Percentiles rank a stretch among this genome's conserved stretches.
These are phyloP conservation scores for Oncorhynchus gorbuscha DNA, from an alignment of 2,113 vertebrate species.

Conservation along the genomic window DNA sequence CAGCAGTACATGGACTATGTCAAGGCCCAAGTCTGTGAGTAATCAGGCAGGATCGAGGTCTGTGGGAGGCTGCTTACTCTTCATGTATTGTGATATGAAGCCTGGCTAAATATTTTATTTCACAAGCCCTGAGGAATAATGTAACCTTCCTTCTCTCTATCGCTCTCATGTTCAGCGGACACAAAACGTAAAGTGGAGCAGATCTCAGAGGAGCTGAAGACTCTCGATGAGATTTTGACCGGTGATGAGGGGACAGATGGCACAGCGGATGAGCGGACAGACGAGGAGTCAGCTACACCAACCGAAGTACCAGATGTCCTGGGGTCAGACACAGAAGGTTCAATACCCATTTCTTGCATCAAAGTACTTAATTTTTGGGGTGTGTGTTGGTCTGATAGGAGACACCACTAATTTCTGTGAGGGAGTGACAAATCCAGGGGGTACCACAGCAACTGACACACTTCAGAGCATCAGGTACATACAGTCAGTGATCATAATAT, in stretches of 20 bases:
- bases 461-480: conserved; percentile 51
- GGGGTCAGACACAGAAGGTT: conserved; percentile 46
- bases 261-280: no score
- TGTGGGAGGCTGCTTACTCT: background rate
- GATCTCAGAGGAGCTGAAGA: conserved; percentile 82
- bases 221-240: conserved; percentile 77
- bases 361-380: background rate
- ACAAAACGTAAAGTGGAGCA: conserved; percentile 87
- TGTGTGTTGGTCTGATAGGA: background rate
- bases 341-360: no score
- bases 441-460: conserved; percentile 25
- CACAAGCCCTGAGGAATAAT: background rate
- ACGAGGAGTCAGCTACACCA: background rate
- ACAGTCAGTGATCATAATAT: background rate
- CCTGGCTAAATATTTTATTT: background rate
- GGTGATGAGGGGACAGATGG: conserved; percentile 50
- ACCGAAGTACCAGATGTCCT: background rate
- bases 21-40: conserved; percentile 90
- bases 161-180: conserved; percentile 65
- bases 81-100: background rate
- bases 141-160: background rate
- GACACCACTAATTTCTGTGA: conserved; percentile 66
- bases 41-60: background rate
- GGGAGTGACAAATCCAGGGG: conserved; percentile 55
- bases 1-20: conserved; percentile 90